Conservation (phyloP, 2,113 vertebrate species). For the Morone chrysops region DNA sequence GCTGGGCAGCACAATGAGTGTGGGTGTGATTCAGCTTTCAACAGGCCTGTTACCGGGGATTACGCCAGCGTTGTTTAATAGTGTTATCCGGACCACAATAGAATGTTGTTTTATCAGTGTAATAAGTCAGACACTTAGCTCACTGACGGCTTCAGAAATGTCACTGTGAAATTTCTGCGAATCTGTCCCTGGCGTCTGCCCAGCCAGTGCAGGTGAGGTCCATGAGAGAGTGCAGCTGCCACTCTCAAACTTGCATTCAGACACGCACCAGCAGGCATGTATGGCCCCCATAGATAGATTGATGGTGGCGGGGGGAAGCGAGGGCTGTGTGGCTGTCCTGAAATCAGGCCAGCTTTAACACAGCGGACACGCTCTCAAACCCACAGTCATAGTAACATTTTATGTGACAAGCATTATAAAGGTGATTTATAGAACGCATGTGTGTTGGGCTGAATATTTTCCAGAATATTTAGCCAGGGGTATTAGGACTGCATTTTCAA, state of each 20-base stretch:
- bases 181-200: constrained; percentile 70
- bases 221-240: constrained; percentile 73
- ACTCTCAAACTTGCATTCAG: constrained; percentile 82
- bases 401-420: constrained; percentile 87
- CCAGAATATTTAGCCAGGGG: constrained; percentile 76
- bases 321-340: constrained; percentile 54
- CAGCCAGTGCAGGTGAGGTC: constrained; percentile 80
- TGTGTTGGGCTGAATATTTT: constrained; percentile 77
- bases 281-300: constrained; percentile 81
- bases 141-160: constrained; percentile 68
- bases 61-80: constrained; percentile 66
- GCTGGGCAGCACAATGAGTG: constrained; percentile 18
- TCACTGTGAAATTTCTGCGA: constrained; percentile 76
- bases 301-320: constrained; percentile 51
- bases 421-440: constrained; percentile 83
- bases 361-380: constrained; percentile 75
- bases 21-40: constrained; percentile 76
- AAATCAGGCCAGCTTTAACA: constrained; percentile 73
- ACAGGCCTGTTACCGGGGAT: constrained; percentile 77
- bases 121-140: constrained; percentile 67
- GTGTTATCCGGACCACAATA: constrained; percentile 62
- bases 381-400: constrained; percentile 81
- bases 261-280: constrained; percentile 80
- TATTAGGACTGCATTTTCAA: constrained; percentile 74
- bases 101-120: constrained; percentile 69